A percentile compares a stretch with the other conserved stretches of the same genome.
phyloP scores from a whole-genome alignment of 2,797 vertebrate genomes.

The Linurgus olivaceus region DNA sequence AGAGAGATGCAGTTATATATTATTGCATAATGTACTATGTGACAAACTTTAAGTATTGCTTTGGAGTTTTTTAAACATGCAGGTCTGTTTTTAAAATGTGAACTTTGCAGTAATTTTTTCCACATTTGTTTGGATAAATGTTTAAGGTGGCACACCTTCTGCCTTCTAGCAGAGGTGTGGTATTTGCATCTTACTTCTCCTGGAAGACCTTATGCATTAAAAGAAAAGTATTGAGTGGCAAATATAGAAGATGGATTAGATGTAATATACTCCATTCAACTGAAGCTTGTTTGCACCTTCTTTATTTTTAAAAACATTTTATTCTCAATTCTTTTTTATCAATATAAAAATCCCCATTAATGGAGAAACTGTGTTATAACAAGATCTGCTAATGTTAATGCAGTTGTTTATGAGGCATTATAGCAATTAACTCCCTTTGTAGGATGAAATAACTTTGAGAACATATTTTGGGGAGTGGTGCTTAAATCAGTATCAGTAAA shows the following conservation, averaged over 20 bases:
- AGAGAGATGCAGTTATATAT: neutral
- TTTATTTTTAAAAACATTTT: neutral
- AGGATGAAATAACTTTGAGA: neutral
- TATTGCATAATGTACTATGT: neutral
- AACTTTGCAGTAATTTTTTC: neutral
- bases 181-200: neutral
- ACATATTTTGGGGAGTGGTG: neutral
- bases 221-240: neutral
- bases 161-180: neutral
- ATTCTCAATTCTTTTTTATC: neutral
- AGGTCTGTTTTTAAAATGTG: neutral
- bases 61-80: neutral
- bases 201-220: neutral
- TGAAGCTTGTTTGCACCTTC: neutral
- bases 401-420: neutral
- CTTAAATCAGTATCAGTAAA: neutral
- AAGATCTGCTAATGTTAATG: neutral
- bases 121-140: neutral
- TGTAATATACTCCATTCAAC: fast-evolving
- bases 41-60: neutral
- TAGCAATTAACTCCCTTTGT: neutral
- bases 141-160: neutral
- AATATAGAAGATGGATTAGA: neutral
- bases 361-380: neutral
- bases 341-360: neutral